Conservation (phyloP, 2,888 invertebrate species). For the Zaprionus obscuricornis region DNA sequence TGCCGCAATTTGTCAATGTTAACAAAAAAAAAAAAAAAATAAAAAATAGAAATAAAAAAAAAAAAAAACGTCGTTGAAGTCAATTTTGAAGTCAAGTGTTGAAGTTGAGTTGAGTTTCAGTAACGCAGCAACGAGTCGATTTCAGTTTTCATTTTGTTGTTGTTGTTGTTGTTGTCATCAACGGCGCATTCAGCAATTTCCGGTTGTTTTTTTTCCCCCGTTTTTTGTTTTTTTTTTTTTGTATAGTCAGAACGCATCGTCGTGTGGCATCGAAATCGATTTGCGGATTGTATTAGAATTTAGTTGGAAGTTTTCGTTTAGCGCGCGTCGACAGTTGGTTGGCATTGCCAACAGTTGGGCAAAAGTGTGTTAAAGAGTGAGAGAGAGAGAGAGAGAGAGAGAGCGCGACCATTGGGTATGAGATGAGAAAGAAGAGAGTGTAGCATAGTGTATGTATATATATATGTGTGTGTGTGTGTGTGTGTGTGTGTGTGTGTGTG, state of each 20-base stretch:
- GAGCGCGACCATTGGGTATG: neutral
- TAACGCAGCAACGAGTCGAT: conserved; percentile 8
- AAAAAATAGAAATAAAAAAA: no score
- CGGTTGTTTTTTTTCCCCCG: conserved; percentile 45
- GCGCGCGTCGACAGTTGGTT: conserved; percentile 51
- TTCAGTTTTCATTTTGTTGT: conserved; percentile 14
- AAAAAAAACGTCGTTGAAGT: no score
- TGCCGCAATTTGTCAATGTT: no score
- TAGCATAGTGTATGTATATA: neutral
- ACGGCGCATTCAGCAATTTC: conserved; percentile 72
- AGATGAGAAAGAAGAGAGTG: neutral
- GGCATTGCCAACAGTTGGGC: conserved; percentile 36
- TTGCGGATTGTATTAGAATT: conserved; percentile 65
- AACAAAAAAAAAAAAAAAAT: no score
- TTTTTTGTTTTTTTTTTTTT: conserved; percentile 39
- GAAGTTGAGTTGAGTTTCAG: conserved; percentile 4
- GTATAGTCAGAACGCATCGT: conserved; percentile 35
- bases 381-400: no score
- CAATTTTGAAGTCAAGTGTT: neutral
- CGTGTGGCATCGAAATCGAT: conserved; percentile 63
- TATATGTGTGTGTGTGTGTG: neutral
- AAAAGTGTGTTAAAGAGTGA: neutral
- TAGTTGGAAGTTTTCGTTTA: conserved; percentile 58
- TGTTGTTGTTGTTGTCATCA: conserved; percentile 46
- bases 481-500: neutral